These are phyloP conservation scores for Parascotia fuliginaria DNA, from an alignment of 2,888 invertebrate species.

Conservation along the genomic window DNA sequence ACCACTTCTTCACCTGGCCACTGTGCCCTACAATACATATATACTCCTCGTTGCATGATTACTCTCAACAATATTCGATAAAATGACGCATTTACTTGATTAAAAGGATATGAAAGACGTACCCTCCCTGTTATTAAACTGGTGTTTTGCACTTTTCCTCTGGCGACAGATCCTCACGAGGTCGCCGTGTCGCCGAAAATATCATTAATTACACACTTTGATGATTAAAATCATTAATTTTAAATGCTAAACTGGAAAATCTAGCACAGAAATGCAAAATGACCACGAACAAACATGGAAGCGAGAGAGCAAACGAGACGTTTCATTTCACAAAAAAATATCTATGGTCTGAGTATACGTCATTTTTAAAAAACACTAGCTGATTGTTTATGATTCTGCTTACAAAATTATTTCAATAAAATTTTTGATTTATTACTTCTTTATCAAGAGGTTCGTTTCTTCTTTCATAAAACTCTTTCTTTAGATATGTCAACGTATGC, in stretches of 20 bases:
- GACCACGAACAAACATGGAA: conserved; percentile 86
- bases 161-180: conserved; percentile 81
- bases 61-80: conserved; percentile 74
- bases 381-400: conserved; percentile 38
- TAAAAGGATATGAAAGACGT: conserved; percentile 82
- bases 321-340: conserved; percentile 60
- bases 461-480: too few relatives aligned
- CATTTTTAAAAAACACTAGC: conserved; percentile 47
- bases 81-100: conserved; percentile 85
- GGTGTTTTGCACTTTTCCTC: conserved; percentile 76
- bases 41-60: conserved; percentile 58
- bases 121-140: conserved; percentile 84
- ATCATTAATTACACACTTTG: conserved; percentile 82
- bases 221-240: conserved; percentile 75
- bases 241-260: conserved; percentile 78
- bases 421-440: too few relatives aligned
- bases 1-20: conserved; percentile 32
- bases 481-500: too few relatives aligned
- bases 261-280: conserved; percentile 82
- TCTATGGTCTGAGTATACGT: conserved; percentile 66
- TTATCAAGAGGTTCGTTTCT: too few relatives aligned
- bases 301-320: conserved; percentile 78
- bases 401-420: neutral
- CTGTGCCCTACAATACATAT: conserved; percentile 37
- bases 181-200: conserved; percentile 79